Percentiles rank a stretch among this genome's conserved stretches.
phyloP scores from a whole-genome alignment of 2,113 vertebrate genomes.

The Apodemus speciosus region DNA sequence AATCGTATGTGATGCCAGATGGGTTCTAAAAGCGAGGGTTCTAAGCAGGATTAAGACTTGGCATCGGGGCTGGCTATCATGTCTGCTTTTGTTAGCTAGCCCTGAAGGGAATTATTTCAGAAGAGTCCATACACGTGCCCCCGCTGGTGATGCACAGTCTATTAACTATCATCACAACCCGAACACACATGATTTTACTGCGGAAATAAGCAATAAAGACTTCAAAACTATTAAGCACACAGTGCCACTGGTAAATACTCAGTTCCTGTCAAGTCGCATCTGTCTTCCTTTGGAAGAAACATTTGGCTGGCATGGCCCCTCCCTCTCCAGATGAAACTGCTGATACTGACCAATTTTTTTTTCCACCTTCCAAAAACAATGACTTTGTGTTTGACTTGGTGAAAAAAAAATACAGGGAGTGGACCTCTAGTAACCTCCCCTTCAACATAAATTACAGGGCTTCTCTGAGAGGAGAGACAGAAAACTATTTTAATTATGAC shows the following conservation, averaged over 20 bases:
- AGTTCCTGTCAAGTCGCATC: conserved; percentile 26
- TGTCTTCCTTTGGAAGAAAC: conserved; percentile 39
- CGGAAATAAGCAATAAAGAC: conserved; percentile 48
- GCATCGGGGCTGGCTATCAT: conserved; percentile 46
- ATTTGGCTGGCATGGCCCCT: not conserved
- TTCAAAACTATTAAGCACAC: conserved; percentile 35
- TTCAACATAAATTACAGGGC: conserved; percentile 28
- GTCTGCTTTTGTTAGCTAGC: not conserved
- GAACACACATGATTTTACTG: not conserved
- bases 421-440: not conserved
- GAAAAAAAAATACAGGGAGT: conserved; percentile 65
- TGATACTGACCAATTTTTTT: not conserved
- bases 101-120: not conserved
- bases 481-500: conserved; percentile 50
- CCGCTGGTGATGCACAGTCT: not conserved
- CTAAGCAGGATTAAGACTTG: conserved; percentile 60
- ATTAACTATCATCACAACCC: not conserved
- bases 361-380: conserved; percentile 69
- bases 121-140: accelerated
- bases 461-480: conserved; percentile 34
- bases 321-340: not conserved
- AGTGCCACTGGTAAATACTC: not conserved
- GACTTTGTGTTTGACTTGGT: conserved; percentile 65
- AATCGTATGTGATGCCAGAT: not conserved
- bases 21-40: conserved; percentile 24